Evolutionary conservation across 2,888 invertebrate genomes (phyloP), one percentile per base, ranked within the genome.

Genomic region (Taenaris catops): DNA sequence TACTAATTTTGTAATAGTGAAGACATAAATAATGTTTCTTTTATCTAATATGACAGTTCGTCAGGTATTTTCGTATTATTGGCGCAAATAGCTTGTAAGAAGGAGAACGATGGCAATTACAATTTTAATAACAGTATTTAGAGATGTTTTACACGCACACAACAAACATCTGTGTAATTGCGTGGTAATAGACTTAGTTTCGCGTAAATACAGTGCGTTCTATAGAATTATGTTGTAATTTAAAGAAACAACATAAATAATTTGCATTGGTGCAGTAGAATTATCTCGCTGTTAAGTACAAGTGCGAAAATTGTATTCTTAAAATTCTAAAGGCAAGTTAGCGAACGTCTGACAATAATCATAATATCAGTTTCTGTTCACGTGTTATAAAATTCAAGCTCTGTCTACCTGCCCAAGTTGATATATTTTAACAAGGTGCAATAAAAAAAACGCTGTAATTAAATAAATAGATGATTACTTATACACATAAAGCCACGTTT

Each of bases 241-340:
- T 18, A 25, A 8, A 32, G 31, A 32, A 32, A 25, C 32, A 32
- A 32, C 24, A 11, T 17, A n/a, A 25, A 18, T 32, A 32, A 32
- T 31, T 21, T 23, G 3, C 8, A 7, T 23, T 16, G 3, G 3
- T 17, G 9, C 9, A 23, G 23, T 31, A 23, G 1, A 17, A 31
- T 21, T 29, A 29, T 7, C 8, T 21, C 8, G 14, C 21, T 8
- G 8, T 12, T 8, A 23, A 23, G 10, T 11, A 27, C 11, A 10
- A 19, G n/a, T 8, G 16, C 4, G 8, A 9, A 16, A 26, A 16
- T 26, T 8, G n/a, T 17, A 17, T 17, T 19, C 7, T 19, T 19
- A 7, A 19, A 19, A 19, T 7, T 19, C n/a, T 19, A 3, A 19
- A 19, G n/a, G 3, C 7, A 1, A 19, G 19, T 3, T 19, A 5